A percentile compares a stretch with the other conserved stretches of the same genome.
phyloP scores from a whole-genome alignment of 2,797 vertebrate species.

The Myotis planiceps region DNA sequence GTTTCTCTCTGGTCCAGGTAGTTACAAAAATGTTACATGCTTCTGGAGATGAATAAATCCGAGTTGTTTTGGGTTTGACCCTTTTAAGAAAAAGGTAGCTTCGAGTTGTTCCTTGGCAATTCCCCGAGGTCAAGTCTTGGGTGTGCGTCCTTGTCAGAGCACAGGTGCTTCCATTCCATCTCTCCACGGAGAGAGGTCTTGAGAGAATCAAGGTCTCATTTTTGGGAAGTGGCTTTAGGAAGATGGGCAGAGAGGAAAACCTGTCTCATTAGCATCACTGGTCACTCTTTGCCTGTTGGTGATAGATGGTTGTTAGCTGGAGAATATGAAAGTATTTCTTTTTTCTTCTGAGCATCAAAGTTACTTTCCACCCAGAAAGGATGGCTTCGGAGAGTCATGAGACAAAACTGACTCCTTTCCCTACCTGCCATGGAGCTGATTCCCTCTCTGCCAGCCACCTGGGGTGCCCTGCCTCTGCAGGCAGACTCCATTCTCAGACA shows the following conservation, averaged over 20 bases:
- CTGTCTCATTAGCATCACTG: neutral
- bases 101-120: constrained; percentile 58
- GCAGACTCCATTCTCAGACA: neutral
- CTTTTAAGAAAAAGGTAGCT: constrained; percentile 24
- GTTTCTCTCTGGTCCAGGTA: neutral
- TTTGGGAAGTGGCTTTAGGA: neutral
- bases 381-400: constrained; percentile 6
- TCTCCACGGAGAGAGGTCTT: neutral
- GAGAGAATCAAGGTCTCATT: neutral
- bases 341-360: neutral
- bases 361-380: constrained; percentile 59
- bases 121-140: neutral
- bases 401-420: neutral
- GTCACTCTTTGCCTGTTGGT: neutral
- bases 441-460: neutral
- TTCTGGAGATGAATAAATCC: neutral
- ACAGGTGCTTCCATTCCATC: constrained; percentile 2
- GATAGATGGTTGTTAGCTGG: neutral
- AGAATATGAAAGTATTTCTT: neutral
- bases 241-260: neutral
- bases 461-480: neutral
- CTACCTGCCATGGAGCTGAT: neutral
- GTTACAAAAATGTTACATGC: constrained; percentile 10
- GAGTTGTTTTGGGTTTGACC: constrained; percentile 15
- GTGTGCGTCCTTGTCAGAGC: constrained; percentile 19